These are phyloP conservation scores for Willisornis vidua DNA, from an alignment of 2,113 vertebrate species.

Conservation along the genomic window DNA sequence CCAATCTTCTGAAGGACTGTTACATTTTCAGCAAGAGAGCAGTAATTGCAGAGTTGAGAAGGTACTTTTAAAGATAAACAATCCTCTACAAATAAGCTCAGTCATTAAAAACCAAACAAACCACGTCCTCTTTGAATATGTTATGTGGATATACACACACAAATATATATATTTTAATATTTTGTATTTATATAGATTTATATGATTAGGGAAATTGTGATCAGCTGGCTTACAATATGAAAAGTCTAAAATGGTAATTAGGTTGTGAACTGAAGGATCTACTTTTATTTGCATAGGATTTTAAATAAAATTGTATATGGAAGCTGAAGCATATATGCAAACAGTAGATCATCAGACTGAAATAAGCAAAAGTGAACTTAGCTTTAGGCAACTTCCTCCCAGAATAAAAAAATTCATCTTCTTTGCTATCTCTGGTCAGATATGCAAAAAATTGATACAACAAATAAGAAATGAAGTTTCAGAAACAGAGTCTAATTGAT, in stretches of 20 bases:
- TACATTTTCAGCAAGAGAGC: neutral
- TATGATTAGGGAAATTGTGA: neutral
- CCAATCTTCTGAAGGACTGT: neutral
- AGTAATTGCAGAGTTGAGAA: neutral
- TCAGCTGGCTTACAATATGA: neutral
- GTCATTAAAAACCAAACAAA: neutral
- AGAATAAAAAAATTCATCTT: neutral
- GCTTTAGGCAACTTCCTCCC: neutral
- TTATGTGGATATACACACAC: neutral
- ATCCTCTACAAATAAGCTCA: neutral
- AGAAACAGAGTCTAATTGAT: neutral
- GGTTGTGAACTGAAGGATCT: neutral
- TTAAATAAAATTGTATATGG: neutral
- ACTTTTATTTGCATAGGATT: neutral
- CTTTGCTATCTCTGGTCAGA: neutral
- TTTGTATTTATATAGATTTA: neutral
- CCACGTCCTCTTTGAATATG: neutral
- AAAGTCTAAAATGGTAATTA: neutral
- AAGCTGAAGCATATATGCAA: neutral
- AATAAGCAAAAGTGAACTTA: neutral
- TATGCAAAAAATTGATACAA: rapidly evolving
- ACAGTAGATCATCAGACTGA: neutral
- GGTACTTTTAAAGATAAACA: neutral
- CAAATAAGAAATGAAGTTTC: neutral
- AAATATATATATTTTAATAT: neutral